These are phyloP conservation scores for Phengaris alcon DNA, from an alignment of 2,888 invertebrate genomes.

Conservation along the genomic window DNA sequence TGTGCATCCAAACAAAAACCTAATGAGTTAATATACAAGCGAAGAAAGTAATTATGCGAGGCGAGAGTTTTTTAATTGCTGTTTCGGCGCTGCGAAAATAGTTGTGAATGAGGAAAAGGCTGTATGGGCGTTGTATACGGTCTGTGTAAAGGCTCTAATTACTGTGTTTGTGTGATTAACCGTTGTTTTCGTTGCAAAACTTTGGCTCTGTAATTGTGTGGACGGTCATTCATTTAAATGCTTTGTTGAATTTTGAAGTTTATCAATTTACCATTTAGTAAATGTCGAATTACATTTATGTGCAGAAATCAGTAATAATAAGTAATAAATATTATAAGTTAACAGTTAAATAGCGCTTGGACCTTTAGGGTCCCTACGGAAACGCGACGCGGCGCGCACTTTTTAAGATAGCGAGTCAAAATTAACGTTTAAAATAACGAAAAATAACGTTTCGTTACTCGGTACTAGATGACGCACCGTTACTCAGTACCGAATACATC, in stretches of 20 bases:
- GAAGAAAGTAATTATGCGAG: background rate
- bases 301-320: too few relatives aligned
- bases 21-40: slow-evolving; percentile 4
- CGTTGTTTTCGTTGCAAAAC: slow-evolving; percentile 23
- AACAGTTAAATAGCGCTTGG: too few relatives aligned
- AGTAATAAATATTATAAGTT: too few relatives aligned
- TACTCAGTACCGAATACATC: too few relatives aligned
- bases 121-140: background rate
- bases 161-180: slow-evolving; percentile 28
- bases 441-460: too few relatives aligned
- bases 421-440: too few relatives aligned
- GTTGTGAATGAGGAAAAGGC: slow-evolving; percentile 33
- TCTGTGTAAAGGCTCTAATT: background rate
- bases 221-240: slow-evolving; percentile 10
- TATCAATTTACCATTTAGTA: background rate
- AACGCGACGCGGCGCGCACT: too few relatives aligned
- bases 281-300: too few relatives aligned
- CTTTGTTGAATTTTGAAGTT: slow-evolving; percentile 4
- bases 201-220: slow-evolving; percentile 12
- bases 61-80: slow-evolving; percentile 37
- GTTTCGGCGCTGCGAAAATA: slow-evolving; percentile 35
- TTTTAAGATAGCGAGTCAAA: too few relatives aligned
- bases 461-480: too few relatives aligned
- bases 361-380: too few relatives aligned
- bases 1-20: background rate